Conservation (phyloP, 1,140 invertebrate species). For the Trachymyrmex cornetzi region DNA sequence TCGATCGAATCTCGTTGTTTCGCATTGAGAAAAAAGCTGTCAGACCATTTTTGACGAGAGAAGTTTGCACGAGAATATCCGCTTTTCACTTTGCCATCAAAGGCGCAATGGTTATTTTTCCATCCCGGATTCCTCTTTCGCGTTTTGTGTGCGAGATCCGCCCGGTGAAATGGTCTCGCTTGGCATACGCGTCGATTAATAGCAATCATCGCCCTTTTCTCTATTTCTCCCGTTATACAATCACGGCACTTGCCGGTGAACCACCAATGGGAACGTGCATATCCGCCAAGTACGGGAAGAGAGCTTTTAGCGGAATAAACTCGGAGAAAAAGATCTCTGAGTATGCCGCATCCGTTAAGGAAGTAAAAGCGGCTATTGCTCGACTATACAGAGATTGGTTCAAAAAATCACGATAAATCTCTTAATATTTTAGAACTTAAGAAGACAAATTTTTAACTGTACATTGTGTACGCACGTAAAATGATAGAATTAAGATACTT, state of each 20-base stretch:
- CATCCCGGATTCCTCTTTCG: conserved; percentile 56
- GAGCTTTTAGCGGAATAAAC: conserved; percentile 49
- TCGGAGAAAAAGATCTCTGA: background rate
- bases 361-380: conserved; percentile 11
- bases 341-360: background rate
- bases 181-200: conserved; percentile 66
- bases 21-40: background rate
- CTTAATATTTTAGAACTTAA: background rate
- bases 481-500: background rate
- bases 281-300: conserved; percentile 15
- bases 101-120: conserved; percentile 18
- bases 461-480: background rate
- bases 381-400: conserved; percentile 17
- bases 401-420: background rate
- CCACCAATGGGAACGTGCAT: conserved; percentile 10
- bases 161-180: conserved; percentile 53
- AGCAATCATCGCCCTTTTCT: conserved; percentile 60
- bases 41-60: background rate
- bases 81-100: background rate
- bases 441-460: background rate
- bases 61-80: conserved; percentile 24
- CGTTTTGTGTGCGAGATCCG: conserved; percentile 42
- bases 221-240: conserved; percentile 38
- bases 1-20: background rate
- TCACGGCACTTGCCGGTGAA: conserved; percentile 5